phyloP scores from a whole-genome alignment of 2,797 vertebrate genomes.

The Hybognathus amarus region DNA sequence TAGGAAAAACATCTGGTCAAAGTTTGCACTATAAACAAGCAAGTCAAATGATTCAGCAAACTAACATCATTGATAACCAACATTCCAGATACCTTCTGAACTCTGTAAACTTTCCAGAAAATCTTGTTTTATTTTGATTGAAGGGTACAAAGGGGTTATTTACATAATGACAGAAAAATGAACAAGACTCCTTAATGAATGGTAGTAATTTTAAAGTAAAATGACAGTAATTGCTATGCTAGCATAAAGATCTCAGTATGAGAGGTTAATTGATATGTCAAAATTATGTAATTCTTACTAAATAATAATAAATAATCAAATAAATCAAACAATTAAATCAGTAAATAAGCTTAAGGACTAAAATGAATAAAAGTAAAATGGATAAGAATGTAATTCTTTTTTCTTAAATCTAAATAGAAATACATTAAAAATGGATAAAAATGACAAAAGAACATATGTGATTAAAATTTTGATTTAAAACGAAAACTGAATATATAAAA shows the following conservation, averaged over 20 bases:
- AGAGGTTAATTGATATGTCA: not conserved
- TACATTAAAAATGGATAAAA: not conserved
- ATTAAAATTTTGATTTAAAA: not conserved
- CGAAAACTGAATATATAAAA: not conserved
- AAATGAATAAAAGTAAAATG: not conserved
- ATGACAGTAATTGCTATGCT: not conserved
- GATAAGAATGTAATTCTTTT: not conserved
- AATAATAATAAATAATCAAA: not conserved
- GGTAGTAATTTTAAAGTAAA: not conserved
- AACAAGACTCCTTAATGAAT: too few species aligned
- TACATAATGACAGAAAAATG: not conserved
- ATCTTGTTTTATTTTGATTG: not conserved
- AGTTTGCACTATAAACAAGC: conserved; percentile 1
- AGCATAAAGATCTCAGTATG: not conserved
- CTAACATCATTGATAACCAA: not conserved
- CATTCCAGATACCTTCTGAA: not conserved
- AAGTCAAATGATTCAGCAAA: not conserved
- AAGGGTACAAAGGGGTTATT: not conserved
- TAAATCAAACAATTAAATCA: too few species aligned
- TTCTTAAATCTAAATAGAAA: not conserved
- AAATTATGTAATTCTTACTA: not conserved
- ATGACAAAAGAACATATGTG: not conserved
- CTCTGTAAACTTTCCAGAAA: not conserved
- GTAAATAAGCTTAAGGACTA: not conserved
- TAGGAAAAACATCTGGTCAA: not conserved